Evolutionary conservation across 2,113 vertebrate species (phyloP).

Genomic region (Dasyurus viverrinus): DNA sequence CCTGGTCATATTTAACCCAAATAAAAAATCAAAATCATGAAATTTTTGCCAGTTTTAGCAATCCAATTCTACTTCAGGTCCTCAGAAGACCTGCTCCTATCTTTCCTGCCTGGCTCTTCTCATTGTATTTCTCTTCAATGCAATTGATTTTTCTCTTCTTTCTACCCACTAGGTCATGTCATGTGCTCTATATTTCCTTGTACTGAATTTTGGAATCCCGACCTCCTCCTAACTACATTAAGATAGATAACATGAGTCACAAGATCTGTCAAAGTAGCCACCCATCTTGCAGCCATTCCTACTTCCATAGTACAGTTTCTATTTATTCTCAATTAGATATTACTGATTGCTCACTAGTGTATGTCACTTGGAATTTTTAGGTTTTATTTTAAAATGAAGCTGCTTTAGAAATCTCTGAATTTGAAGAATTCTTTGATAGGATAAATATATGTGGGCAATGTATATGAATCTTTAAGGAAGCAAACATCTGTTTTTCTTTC

Average conservation of each 20-base stretch:
- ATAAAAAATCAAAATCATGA: not conserved
- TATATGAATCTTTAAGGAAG: not conserved
- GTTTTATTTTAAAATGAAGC: slow-evolving; percentile 39
- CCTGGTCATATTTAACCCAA: not conserved
- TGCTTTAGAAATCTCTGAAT: slow-evolving; percentile 22
- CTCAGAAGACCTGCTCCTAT: not conserved
- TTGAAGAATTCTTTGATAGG: not conserved
- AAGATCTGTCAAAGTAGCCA: not conserved
- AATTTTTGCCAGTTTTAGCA: not conserved
- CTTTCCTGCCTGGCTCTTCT: not conserved
- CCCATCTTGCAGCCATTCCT: not conserved
- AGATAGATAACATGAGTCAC: not conserved
- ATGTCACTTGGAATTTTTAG: not conserved
- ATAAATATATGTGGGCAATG: not conserved
- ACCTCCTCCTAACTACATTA: not conserved
- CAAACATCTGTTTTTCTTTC: not conserved
- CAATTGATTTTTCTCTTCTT: not conserved
- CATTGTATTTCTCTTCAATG: not conserved
- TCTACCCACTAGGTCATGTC: not conserved
- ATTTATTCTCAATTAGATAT: not conserved
- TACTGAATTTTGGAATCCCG: not conserved
- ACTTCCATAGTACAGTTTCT: not conserved
- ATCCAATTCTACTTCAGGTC: not conserved
- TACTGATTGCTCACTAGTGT: not conserved
- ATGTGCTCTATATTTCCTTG: not conserved